Conservation (phyloP, 1,140 invertebrate species). For the Listronotus oregonensis region DNA sequence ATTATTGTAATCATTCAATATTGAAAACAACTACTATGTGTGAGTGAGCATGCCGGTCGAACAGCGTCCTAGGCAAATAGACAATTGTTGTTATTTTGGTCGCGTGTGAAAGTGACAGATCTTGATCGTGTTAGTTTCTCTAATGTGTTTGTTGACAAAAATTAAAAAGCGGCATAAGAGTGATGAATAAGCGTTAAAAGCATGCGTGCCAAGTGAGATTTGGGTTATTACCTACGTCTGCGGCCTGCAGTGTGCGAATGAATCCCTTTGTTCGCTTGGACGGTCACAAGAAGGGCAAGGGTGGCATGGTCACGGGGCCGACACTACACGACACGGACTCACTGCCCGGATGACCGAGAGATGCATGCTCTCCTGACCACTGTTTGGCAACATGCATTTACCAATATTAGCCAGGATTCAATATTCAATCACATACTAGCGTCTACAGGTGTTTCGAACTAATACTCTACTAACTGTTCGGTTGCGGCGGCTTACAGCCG, state of each 20-base stretch:
- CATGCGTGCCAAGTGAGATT: constrained; percentile 23
- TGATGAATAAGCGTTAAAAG: constrained; percentile 8
- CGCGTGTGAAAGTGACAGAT: constrained; percentile 16
- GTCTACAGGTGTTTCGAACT: constrained; percentile 57
- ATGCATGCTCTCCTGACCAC: constrained; percentile 44
- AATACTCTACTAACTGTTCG: constrained; percentile 57
- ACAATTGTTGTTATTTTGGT: constrained; percentile 8
- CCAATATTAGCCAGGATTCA: constrained; percentile 39
- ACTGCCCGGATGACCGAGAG: constrained; percentile 40
- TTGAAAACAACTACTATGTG: constrained; percentile 51
- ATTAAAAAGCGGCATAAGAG: constrained; percentile 6
- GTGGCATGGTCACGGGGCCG: constrained; percentile 24
- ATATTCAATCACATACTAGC: constrained; percentile 55
- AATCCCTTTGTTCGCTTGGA: constrained; percentile 38
- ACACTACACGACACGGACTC: constrained; percentile 47
- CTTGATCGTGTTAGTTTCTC: neutral
- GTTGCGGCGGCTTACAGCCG: constrained; percentile 49
- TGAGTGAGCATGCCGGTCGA: constrained; percentile 39
- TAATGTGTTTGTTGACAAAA: neutral
- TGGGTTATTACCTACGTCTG: constrained; percentile 36
- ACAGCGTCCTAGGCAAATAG: constrained; percentile 24
- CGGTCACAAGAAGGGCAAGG: constrained; percentile 29
- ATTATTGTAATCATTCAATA: constrained; percentile 55
- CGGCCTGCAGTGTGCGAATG: constrained; percentile 17
- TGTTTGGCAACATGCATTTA: constrained; percentile 44